phyloP scores from a whole-genome alignment of 2,113 vertebrate species.

The Daboia siamensis region DNA sequence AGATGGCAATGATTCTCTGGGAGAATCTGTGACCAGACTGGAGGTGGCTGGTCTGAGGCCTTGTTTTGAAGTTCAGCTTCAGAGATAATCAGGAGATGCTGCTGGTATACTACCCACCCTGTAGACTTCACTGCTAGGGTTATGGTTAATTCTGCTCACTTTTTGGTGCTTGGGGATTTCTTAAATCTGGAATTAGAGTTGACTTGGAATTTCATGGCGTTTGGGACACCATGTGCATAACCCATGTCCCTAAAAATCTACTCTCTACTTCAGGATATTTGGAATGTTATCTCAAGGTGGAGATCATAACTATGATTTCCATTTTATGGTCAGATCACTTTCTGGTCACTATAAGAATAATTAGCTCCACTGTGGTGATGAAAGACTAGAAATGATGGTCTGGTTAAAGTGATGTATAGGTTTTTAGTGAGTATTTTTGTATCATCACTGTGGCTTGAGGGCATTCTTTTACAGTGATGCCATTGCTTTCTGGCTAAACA shows the following conservation, averaged over 20 bases:
- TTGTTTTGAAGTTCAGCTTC: background rate
- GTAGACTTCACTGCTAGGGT: background rate
- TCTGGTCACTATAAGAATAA: background rate
- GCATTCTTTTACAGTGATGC: background rate
- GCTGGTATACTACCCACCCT: background rate
- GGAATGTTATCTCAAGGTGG: background rate
- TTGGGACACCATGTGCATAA: background rate
- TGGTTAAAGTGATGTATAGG: background rate
- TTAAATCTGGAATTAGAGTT: background rate
- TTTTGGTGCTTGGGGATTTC: background rate
- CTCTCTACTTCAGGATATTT: background rate
- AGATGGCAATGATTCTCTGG: background rate
- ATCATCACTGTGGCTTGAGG: background rate
- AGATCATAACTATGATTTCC: background rate
- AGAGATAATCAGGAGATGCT: background rate
- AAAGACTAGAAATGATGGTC: background rate
- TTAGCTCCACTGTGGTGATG: background rate
- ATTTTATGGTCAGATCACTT: background rate
- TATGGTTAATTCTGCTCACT: background rate
- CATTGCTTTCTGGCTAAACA: background rate
- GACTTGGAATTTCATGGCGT: background rate
- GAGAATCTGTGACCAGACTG: background rate
- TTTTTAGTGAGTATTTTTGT: background rate
- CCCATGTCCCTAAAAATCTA: background rate
- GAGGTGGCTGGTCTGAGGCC: background rate